Percentiles rank a stretch among this genome's conserved stretches.
Evolutionary conservation across 2,888 invertebrate species (phyloP).

Genomic region (Drosophila atroscutellata): DNA sequence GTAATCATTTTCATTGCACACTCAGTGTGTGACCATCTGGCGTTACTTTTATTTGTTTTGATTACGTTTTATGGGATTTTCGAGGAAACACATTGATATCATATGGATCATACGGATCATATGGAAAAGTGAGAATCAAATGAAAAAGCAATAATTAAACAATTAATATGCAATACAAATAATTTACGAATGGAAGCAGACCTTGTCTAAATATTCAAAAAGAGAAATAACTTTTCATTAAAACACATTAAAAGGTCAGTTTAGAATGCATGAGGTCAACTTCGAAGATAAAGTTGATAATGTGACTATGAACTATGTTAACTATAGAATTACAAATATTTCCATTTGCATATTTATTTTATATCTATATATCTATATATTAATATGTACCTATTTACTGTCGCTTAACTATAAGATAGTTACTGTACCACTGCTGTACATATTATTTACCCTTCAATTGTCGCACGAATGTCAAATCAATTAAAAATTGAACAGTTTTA

Average conservation of each 20-base stretch:
- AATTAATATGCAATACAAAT: neutral
- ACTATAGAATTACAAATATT: neutral
- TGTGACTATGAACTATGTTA: neutral
- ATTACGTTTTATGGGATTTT: neutral
- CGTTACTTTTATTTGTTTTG: conserved; percentile 3
- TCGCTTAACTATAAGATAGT: neutral
- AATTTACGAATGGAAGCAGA: neutral
- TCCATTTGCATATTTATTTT: neutral
- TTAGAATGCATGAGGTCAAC: neutral
- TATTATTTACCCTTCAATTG: conserved; percentile 29
- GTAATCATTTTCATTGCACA: neutral
- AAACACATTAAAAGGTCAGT: neutral
- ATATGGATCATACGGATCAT: too few species aligned
- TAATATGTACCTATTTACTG: neutral
- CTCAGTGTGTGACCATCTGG: neutral
- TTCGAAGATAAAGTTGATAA: neutral
- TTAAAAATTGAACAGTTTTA: conserved; percentile 42
- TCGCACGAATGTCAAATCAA: conserved; percentile 42
- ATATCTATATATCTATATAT: neutral
- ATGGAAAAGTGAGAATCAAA: too few species aligned
- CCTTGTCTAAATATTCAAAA: neutral
- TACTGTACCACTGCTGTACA: neutral
- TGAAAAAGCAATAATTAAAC: neutral
- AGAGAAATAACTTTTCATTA: neutral
- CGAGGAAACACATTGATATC: neutral